Conservation (phyloP, 2,888 invertebrate species). For the Amiota mariae region DNA sequence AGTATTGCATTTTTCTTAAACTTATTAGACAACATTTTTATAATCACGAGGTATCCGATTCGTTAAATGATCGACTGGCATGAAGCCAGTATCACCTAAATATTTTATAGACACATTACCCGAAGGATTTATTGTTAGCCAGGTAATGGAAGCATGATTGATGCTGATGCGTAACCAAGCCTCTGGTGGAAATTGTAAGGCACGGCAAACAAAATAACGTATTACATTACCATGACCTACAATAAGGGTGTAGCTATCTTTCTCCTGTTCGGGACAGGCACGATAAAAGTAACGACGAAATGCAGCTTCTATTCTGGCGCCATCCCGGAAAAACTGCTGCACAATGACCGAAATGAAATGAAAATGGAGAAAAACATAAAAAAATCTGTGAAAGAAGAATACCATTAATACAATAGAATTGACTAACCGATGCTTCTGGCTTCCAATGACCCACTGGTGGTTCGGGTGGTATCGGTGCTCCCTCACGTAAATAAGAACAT, state of each 20-base stretch:
- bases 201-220: slow-evolving; percentile 94
- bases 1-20: not conserved
- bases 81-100: slow-evolving; percentile 92
- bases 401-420: slow-evolving; percentile 14
- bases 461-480: slow-evolving; percentile 95
- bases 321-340: slow-evolving; percentile 94
- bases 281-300: slow-evolving; percentile 95
- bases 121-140: slow-evolving; percentile 88
- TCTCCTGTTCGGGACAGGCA: slow-evolving; percentile 84
- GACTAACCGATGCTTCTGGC: slow-evolving; percentile 83
- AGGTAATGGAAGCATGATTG: slow-evolving; percentile 94
- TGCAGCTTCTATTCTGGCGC: slow-evolving; percentile 95
- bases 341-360: slow-evolving; percentile 35
- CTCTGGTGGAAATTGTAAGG: slow-evolving; percentile 96
- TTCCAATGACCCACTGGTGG: slow-evolving; percentile 92
- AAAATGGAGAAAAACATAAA: not conserved
- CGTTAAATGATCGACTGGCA: slow-evolving; percentile 84
- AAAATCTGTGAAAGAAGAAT: not conserved
- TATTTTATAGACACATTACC: slow-evolving; percentile 88
- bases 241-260: slow-evolving; percentile 90
- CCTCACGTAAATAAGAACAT: slow-evolving; percentile 89
- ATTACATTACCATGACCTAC: slow-evolving; percentile 99
- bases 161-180: slow-evolving; percentile 95
- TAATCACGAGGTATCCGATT: slow-evolving; percentile 74
- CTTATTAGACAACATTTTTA: slow-evolving; percentile 64